Conservation (phyloP, 2,888 invertebrate species). For the Listrodromus nycthemerus region DNA sequence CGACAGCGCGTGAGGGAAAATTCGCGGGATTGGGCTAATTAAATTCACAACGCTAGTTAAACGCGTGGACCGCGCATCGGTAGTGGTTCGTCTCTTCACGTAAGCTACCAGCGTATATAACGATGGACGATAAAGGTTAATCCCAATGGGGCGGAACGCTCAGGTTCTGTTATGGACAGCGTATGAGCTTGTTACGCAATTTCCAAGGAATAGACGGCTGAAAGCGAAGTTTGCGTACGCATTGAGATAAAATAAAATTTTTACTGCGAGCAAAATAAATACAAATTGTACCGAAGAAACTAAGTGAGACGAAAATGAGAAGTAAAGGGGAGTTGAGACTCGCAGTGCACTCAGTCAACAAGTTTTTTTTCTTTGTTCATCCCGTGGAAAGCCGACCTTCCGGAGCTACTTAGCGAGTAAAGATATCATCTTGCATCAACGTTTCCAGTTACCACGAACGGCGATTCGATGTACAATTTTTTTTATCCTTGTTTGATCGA, state of each 20-base stretch:
- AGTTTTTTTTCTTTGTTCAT: slow-evolving; percentile 26
- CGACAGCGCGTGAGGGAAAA: slow-evolving; percentile 61
- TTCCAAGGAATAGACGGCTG: not conserved
- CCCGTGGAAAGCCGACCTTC: slow-evolving; percentile 58
- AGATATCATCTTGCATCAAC: slow-evolving; percentile 67
- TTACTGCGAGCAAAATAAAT: slow-evolving; percentile 1
- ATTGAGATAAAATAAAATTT: slow-evolving; percentile 21
- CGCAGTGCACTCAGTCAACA: not conserved
- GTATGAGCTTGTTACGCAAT: slow-evolving; percentile 15
- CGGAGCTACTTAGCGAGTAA: slow-evolving; percentile 64
- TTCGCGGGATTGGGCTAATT: slow-evolving; percentile 73
- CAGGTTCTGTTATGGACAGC: slow-evolving; percentile 61
- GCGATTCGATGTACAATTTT: slow-evolving; percentile 20
- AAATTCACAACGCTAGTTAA: slow-evolving; percentile 72
- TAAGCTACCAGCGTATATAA: slow-evolving; percentile 52
- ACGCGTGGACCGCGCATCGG: not conserved
- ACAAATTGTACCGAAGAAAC: slow-evolving; percentile 11
- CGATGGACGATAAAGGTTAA: slow-evolving; percentile 69
- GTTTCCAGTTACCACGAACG: slow-evolving; percentile 50
- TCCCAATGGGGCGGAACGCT: slow-evolving; percentile 58
- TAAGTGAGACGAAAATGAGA: slow-evolving; percentile 4
- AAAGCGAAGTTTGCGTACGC: not conserved
- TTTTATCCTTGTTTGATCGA: not conserved
- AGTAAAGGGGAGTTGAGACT: slow-evolving; percentile 1
- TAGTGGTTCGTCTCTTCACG: slow-evolving; percentile 14